These are phyloP conservation scores for Orthosia gracilis DNA, from an alignment of 2,888 invertebrate genomes.

Conservation along the genomic window DNA sequence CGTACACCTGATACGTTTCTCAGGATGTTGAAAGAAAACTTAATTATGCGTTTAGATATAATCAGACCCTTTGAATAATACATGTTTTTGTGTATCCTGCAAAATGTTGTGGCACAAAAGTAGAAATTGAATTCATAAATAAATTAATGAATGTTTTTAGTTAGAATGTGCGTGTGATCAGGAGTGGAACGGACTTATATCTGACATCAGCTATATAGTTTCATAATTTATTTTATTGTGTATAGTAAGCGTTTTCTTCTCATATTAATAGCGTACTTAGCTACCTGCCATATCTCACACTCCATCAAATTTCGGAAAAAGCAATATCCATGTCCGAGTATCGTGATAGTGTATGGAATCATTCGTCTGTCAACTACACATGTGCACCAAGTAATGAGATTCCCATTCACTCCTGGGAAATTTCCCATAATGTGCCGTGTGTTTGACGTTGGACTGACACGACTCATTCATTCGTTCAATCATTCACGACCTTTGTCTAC, in stretches of 20 bases:
- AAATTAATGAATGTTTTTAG: slow-evolving; percentile 26
- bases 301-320: slow-evolving; percentile 64
- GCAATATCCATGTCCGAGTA: slow-evolving; percentile 69
- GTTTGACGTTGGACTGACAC: slow-evolving; percentile 73
- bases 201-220: background rate
- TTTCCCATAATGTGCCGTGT: slow-evolving; percentile 81
- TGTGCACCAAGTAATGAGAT: slow-evolving; percentile 86
- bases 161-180: slow-evolving; percentile 23
- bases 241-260: background rate
- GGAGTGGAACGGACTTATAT: slow-evolving; percentile 20
- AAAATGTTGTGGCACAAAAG: slow-evolving; percentile 32
- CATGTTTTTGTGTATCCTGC: slow-evolving; percentile 44
- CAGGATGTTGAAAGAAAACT: slow-evolving; percentile 49
- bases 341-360: slow-evolving; percentile 73
- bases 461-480: slow-evolving; percentile 73
- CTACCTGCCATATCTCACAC: slow-evolving; percentile 13
- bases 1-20: slow-evolving; percentile 47
- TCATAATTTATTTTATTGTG: background rate
- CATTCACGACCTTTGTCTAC: slow-evolving; percentile 69
- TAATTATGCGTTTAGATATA: slow-evolving; percentile 49
- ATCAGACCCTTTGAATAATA: slow-evolving; percentile 52
- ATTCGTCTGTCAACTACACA: slow-evolving; percentile 82
- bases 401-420: slow-evolving; percentile 88
- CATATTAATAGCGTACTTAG: slow-evolving; percentile 2
- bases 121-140: slow-evolving; percentile 53